Evolutionary conservation across 2,888 invertebrate species (phyloP), one percentile per base, ranked within the genome.

Genomic region (Pheosia gnoma): DNA sequence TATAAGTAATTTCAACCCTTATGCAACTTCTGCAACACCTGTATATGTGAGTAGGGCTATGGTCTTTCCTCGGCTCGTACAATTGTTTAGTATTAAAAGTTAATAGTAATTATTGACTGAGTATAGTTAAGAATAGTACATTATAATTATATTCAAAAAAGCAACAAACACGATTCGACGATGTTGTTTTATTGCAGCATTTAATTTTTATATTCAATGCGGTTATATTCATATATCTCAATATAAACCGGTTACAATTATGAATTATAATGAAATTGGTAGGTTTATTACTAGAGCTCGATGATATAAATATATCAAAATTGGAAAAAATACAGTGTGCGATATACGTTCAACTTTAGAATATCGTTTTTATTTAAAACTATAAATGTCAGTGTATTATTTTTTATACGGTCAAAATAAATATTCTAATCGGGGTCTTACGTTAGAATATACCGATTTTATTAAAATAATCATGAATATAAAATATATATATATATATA

Each of bases 61-160:
- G 59, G 37, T 55, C 39, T 39, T 39, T 39, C 39, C 55, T 55
- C 39, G 10, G 55, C 39, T 53, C 38, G 37, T 36, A 74, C 77
- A 80, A 79, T 79, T 80, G 73, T 85, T 81, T 87, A 87, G 84
- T 84, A 80, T 84, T 43, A 88, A 86, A 84, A 84, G 77, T 79
- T 84, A 81, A 85, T 85, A 82, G 83, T 86, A 82, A 72, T 84
- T 86, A 85, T 85, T 87, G 92, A 92, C 92, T 92, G 92, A 91
- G 81, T 89, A 89, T 90, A 87, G 85, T 82, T 91, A 90, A 90
- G 90, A 85, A 78, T 81, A 74, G 74, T 80, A 84, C 80, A 76
- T 80, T 77, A 80, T 45, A 38, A 49, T 37, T 53, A 72, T 72
- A 68, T 25, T 72, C 75, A 74, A 77, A 76, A 75, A 70, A 56